A percentile compares a stretch with the other conserved stretches of the same genome.
These are phyloP conservation scores for Synodontis membranacea DNA, from an alignment of 2,113 vertebrate genomes.

Conservation along the genomic window DNA sequence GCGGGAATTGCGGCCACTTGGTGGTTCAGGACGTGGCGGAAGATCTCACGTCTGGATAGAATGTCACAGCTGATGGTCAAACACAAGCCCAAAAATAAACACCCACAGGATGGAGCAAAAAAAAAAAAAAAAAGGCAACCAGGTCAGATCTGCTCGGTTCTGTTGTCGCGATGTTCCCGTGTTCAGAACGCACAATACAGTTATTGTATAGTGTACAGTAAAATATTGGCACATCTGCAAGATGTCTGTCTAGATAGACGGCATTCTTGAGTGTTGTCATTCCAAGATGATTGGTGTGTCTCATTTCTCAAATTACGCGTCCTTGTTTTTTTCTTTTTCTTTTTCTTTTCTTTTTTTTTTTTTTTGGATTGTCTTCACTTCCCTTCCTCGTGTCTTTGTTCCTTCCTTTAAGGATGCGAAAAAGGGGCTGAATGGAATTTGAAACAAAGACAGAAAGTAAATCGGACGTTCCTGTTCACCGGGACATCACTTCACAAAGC, in stretches of 20 bases:
- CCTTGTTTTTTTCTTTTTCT: neutral
- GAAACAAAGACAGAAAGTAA: neutral
- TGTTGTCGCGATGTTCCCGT: neutral
- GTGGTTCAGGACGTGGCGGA: constrained; percentile 16
- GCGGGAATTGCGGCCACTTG: constrained; percentile 34
- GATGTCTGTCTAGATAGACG: neutral
- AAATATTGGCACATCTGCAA: neutral
- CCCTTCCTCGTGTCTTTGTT: neutral
- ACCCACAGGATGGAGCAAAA: neutral
- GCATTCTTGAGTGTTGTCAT: neutral
- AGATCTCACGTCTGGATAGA: constrained; percentile 10
- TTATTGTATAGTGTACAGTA: neutral
- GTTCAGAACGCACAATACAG: neutral
- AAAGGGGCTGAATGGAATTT: neutral
- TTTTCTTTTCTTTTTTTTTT: neutral
- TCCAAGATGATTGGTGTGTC: neutral
- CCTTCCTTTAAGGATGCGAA: neutral
- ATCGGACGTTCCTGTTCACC: neutral
- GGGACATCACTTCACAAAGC: neutral
- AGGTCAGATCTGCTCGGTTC: neutral
- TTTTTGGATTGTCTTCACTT: neutral
- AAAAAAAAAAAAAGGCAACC: too few relatives aligned
- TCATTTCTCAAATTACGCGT: constrained; percentile 8
- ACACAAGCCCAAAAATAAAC: neutral
- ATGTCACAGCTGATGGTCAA: neutral